Conservation (phyloP, 2,113 vertebrate genomes). For the Anser cygnoides region DNA sequence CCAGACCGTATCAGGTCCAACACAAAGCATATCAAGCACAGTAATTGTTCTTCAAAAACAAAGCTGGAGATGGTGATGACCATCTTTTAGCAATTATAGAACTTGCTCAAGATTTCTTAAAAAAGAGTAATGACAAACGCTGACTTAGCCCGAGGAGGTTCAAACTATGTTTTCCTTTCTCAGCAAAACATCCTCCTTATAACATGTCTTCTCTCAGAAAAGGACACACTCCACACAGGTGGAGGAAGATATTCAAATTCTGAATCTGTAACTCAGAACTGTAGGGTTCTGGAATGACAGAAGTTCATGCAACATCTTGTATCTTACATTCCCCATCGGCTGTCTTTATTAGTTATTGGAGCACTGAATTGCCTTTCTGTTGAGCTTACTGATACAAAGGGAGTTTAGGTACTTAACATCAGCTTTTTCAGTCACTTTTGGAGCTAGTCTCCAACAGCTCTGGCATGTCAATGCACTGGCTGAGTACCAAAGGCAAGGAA, state of each 20-base stretch:
- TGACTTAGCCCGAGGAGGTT: background rate
- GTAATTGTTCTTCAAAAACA: background rate
- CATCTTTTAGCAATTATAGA: background rate
- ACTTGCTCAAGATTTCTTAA: background rate
- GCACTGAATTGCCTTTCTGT: background rate
- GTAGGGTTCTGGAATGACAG: background rate
- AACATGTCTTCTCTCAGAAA: background rate
- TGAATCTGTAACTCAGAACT: background rate
- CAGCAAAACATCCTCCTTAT: background rate
- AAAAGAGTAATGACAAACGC: background rate
- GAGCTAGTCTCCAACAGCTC: background rate
- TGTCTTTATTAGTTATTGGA: background rate
- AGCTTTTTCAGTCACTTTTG: background rate
- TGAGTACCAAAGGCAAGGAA: background rate
- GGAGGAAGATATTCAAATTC: background rate
- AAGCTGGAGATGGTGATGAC: background rate
- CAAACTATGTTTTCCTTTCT: background rate
- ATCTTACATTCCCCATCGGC: background rate
- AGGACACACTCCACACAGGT: background rate
- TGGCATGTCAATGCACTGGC: background rate
- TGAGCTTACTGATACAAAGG: background rate
- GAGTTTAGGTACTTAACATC: background rate
- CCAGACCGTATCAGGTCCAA: background rate
- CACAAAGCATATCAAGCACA: background rate
- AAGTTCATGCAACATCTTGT: background rate